Percentiles rank a stretch among this genome's conserved stretches.
These are phyloP conservation scores for Trisateles emortualis DNA, from an alignment of 2,888 invertebrate species.

Conservation along the genomic window DNA sequence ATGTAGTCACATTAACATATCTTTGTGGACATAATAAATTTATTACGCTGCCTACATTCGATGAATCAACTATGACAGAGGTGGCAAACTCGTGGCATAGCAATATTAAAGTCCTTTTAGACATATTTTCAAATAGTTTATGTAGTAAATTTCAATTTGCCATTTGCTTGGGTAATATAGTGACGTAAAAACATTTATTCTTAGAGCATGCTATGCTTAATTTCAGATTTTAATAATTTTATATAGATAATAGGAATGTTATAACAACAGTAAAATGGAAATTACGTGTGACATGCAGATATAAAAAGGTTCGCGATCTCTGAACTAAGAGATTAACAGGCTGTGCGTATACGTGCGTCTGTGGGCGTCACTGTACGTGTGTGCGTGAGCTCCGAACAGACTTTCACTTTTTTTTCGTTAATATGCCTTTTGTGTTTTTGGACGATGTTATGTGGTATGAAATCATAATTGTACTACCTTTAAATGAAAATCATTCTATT, in stretches of 20 bases:
- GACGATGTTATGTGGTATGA: constrained; percentile 66
- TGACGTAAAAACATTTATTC: not conserved
- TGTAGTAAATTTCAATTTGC: too few relatives aligned
- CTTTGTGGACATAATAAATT: constrained; percentile 47
- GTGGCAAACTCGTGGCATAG: constrained; percentile 8
- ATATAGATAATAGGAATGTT: too few relatives aligned
- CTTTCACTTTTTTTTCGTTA: constrained; percentile 86
- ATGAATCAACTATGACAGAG: constrained; percentile 43
- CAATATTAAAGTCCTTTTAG: not conserved
- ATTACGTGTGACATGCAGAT: not conserved
- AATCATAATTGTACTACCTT: too few relatives aligned
- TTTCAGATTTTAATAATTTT: too few relatives aligned
- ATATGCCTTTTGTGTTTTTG: constrained; percentile 84
- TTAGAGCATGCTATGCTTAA: too few relatives aligned
- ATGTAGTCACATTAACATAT: constrained; percentile 43
- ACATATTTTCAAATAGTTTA: too few relatives aligned
- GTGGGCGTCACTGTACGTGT: constrained; percentile 54
- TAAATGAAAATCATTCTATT: too few relatives aligned
- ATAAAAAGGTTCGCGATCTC: constrained; percentile 14
- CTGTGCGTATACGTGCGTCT: constrained; percentile 46
- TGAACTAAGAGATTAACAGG: constrained; percentile 37
- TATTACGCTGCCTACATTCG: constrained; percentile 46
- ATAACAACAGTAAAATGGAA: not conserved
- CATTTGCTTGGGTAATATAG: too few relatives aligned
- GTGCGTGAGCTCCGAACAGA: constrained; percentile 48